Evolutionary conservation across 2,113 vertebrate genomes (phyloP).

Genomic region (Hiodon tergisus): DNA sequence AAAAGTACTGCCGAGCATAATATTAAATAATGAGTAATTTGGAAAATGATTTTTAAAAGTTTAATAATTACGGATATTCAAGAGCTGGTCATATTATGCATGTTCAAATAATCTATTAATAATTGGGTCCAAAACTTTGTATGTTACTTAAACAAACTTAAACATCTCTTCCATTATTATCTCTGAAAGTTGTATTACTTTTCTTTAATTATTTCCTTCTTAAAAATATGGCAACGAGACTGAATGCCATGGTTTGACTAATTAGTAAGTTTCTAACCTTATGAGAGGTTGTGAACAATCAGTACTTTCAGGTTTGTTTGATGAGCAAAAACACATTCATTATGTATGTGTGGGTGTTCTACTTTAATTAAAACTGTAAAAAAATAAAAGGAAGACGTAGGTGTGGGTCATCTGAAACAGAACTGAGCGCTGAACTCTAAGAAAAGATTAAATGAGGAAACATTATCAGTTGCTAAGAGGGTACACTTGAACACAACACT

Average conservation of each 20-base stretch:
- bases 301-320: neutral
- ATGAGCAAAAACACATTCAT: conserved; percentile 5
- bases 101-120: too few species aligned
- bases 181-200: too few species aligned
- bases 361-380: conserved; percentile 9
- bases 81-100: too few species aligned
- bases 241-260: neutral
- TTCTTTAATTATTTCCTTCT: too few species aligned
- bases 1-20: too few species aligned
- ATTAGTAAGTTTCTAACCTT: neutral
- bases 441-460: conserved; percentile 10
- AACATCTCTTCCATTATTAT: too few species aligned
- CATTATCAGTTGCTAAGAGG: conserved; percentile 3
- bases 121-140: too few species aligned
- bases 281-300: neutral
- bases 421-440: neutral
- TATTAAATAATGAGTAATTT: too few species aligned
- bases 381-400: neutral
- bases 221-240: neutral
- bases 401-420: neutral
- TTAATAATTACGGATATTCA: too few species aligned
- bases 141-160: too few species aligned
- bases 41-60: too few species aligned
- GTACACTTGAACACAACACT: conserved; percentile 5
- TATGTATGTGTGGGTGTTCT: neutral